Percentiles rank a stretch among this genome's conserved stretches.
Evolutionary conservation across 2,888 invertebrate genomes (phyloP).

Genomic region (Polyploca ridens): DNA sequence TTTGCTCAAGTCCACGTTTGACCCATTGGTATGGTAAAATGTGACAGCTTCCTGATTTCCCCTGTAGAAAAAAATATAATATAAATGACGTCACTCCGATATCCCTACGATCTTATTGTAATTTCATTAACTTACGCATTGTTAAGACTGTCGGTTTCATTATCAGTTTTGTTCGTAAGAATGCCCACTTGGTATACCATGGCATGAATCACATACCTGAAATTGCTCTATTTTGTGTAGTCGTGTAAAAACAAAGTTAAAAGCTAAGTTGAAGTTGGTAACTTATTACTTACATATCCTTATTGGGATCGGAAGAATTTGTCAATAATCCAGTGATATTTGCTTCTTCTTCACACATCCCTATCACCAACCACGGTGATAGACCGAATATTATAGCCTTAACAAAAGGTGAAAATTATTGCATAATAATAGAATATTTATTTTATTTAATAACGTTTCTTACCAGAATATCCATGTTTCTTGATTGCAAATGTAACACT

Average conservation of each 20-base stretch:
- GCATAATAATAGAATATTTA: too few relatives aligned
- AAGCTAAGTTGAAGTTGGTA: too few relatives aligned
- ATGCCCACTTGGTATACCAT: constrained; percentile 76
- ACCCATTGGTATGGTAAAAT: constrained; percentile 66
- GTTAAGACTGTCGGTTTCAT: constrained; percentile 40
- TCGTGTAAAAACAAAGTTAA: too few relatives aligned
- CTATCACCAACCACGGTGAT: constrained; percentile 19
- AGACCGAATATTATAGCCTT: constrained; percentile 25
- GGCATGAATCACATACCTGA: constrained; percentile 73
- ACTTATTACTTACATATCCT: constrained; percentile 50
- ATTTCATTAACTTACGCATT: constrained; percentile 47
- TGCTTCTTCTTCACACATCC: constrained; percentile 16
- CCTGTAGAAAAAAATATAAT: constrained; percentile 38
- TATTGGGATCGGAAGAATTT: constrained; percentile 44
- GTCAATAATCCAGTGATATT: constrained; percentile 27
- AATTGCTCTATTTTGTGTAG: constrained; percentile 18
- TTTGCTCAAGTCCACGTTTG: constrained; percentile 56
- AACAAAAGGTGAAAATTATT: not conserved
- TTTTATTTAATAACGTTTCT: not conserved
- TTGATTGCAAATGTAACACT: not conserved
- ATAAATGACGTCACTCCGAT: too few relatives aligned
- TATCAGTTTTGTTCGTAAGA: constrained; percentile 66
- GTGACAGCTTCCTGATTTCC: constrained; percentile 70
- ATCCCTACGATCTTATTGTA: not conserved
- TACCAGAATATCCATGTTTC: constrained; percentile 11